Evolutionary conservation across 35 echinoderm and acorn worm species (phyloP).

Genomic region (Apostichopus californicus): DNA sequence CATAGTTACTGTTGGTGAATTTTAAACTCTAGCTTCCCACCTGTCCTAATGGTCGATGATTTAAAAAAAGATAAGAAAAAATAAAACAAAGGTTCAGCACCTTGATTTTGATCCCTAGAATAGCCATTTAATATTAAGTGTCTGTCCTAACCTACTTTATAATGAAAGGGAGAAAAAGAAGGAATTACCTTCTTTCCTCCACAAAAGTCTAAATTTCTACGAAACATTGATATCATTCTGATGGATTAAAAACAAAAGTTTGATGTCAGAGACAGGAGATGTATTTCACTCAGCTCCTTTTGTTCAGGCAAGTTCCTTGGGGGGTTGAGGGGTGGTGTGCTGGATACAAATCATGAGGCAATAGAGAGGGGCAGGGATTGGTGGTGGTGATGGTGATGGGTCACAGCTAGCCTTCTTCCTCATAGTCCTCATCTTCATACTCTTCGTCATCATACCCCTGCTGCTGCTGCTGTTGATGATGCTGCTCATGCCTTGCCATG

Average conservation of each 20-base stretch:
- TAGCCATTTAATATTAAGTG: neutral
- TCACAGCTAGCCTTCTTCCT: slow-evolving; percentile 61
- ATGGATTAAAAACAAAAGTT: neutral
- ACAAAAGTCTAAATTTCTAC: slow-evolving; percentile 7
- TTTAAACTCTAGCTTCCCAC: neutral
- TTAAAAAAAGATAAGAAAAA: neutral
- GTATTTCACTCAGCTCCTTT: slow-evolving; percentile 12
- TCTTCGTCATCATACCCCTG: slow-evolving; percentile 63
- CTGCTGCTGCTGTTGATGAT: slow-evolving; percentile 47
- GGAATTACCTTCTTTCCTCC: neutral
- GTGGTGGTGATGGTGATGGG: neutral
- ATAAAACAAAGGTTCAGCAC: slow-evolving; percentile 2
- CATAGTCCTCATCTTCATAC: slow-evolving; percentile 68
- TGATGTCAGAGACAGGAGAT: slow-evolving; percentile 8
- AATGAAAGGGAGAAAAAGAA: neutral
- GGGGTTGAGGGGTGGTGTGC: neutral
- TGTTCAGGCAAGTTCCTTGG: neutral
- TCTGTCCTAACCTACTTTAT: slow-evolving; percentile 1
- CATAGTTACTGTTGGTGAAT: slow-evolving; percentile 3
- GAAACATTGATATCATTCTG: slow-evolving; percentile 13
- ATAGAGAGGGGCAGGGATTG: slow-evolving; percentile 13
- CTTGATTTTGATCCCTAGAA: slow-evolving; percentile 11
- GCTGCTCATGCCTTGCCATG: slow-evolving; percentile 59
- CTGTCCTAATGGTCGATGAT: neutral
- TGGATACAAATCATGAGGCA: slow-evolving; percentile 2